Percentiles rank a stretch among this genome's conserved stretches.
phyloP scores from a whole-genome alignment of 53 echinoderm and acorn worm genomes.

The Henricia sp. region DNA sequence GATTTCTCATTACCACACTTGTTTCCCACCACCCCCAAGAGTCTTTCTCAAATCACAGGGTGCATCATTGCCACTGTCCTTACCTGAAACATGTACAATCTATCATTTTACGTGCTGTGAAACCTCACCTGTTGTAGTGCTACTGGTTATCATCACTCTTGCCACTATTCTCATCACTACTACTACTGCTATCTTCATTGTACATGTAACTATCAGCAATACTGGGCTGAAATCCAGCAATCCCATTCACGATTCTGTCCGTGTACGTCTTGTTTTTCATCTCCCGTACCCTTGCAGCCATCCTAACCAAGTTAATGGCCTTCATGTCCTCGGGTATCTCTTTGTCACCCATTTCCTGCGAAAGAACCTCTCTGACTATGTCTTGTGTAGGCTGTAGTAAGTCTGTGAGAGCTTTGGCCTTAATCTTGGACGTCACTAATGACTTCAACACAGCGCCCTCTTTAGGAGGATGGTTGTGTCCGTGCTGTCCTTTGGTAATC shows the following conservation, averaged over 20 bases:
- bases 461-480: slow-evolving; percentile 31
- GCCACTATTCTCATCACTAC: slow-evolving; percentile 7
- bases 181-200: not conserved
- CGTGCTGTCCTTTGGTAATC: slow-evolving; percentile 19
- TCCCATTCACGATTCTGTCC: slow-evolving; percentile 9
- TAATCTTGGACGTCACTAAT: slow-evolving; percentile 18
- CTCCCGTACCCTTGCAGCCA: slow-evolving; percentile 31
- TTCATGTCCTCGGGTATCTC: not conserved
- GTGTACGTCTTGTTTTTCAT: slow-evolving; percentile 10
- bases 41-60: too few species aligned
- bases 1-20: too few species aligned
- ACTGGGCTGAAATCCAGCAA: slow-evolving; percentile 13
- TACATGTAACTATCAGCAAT: not conserved
- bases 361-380: slow-evolving; percentile 38
- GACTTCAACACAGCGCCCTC: slow-evolving; percentile 30
- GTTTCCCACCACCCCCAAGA: too few species aligned
- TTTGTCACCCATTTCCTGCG: slow-evolving; percentile 11
- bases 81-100: too few species aligned
- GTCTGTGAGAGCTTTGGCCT: slow-evolving; percentile 15
- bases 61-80: too few species aligned
- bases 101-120: too few species aligned
- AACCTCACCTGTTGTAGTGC: not conserved
- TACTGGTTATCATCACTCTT: not conserved
- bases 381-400: slow-evolving; percentile 8
- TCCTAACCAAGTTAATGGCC: slow-evolving; percentile 30